Evolutionary conservation across 1,140 invertebrate genomes (phyloP), one percentile per base, ranked within the genome.

Genomic region (Procambarus virginalis): DNA sequence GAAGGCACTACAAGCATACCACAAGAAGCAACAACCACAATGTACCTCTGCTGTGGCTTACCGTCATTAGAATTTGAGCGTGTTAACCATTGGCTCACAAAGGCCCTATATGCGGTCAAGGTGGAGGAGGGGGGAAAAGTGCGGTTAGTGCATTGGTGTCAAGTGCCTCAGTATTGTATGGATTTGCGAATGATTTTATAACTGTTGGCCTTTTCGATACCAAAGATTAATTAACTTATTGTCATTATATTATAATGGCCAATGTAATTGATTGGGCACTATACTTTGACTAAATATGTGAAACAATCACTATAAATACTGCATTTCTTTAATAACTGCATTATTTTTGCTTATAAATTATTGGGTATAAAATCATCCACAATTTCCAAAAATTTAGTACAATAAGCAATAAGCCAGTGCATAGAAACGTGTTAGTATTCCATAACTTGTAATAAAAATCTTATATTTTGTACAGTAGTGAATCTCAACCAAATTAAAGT

Each of bases 41-140:
- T 79, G 88, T 84, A 89, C 55, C 46, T 84, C 55, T 51, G 49
- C n/a, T 89, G 88, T 89, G 88, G 88, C 88, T 89, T 89, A 89
- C 88, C 88, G 88, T 89, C 82, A 78, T 89, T 89, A 89, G 79
- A 89, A 89, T 89, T 89, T 89, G 88, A 89, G 88, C 82, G 88
- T 89, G 88, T 89, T 89, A 84, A 89, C 88, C 88, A 89, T 89
- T 89, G 88, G 88, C 88, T 89, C 88, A 89, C 88, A 89, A 84
- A 89, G 81, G 73, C 88, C 88, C 88, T 89, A 84, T 34, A 34
- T 34, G 34, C 34, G 34, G 34, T 34, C 34, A 22, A 58, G 17
- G 64, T 58, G 58, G 73, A 75, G 34, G 58, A 46, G 46, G 70
- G 75, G 82, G 75, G 84, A 77, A 84, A 89, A 58, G 88, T 89